Evolutionary conservation across 2,113 vertebrate genomes (phyloP), one percentile per base, ranked within the genome.

Genomic region (Phainopepla nitens): DNA sequence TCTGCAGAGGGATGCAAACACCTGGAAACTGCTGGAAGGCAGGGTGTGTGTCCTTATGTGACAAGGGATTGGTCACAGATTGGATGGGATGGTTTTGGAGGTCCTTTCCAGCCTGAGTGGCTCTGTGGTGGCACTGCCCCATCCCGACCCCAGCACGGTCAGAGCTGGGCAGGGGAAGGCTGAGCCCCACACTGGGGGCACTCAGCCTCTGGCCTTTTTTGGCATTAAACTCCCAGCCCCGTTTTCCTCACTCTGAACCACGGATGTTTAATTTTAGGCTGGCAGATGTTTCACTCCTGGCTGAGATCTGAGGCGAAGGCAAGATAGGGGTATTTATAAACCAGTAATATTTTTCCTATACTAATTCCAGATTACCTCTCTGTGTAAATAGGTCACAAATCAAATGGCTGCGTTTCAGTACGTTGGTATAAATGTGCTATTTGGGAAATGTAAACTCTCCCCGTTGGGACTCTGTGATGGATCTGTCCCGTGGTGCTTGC

Each of bases 201-300:
- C 7, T 5, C 89, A 94, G 94, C 92, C 70, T 64, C 91, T 92
- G 96, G 53, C 95, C 96, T 94, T 97, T 96, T 97, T 96, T 94
- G 94, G 95, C 65, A 3, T 96, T 93, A 79, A 96, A 89, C 80
- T 39, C 33, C 92, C 81, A 95, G 62, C 69, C 90, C 82, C 45
- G 0, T 54, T 93, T 96, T 84, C 88, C 75, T 89, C 77, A 16
- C 93, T 15, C 80, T 83, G 39, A 95, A 80, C 73, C 95, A 89
- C 97, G 96, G 95, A 96, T 97, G 96, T 97, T 97, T 97, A 96
- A 97, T 97, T 96, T 96, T 95, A 96, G 95, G 90, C 95, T 97
- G 97, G 97, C 97, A 97, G 97, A 97, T 97, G 97, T 97, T 97
- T 97, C 94, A 60, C 95, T 97, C 96, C 96, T 96, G 95, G 93